Conservation (phyloP, 1,140 invertebrate genomes). For the Solenopsis invicta region DNA sequence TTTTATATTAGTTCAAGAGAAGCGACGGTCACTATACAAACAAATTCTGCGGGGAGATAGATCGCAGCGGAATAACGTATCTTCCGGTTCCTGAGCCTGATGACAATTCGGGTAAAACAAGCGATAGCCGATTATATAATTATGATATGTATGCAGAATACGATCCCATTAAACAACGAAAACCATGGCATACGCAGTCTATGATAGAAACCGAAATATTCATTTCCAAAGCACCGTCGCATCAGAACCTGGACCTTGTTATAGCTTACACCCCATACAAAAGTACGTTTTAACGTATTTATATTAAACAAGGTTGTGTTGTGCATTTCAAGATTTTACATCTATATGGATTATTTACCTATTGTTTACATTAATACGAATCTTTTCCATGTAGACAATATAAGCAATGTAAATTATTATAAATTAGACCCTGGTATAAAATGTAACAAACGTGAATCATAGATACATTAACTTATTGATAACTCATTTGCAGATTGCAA, state of each 20-base stretch:
- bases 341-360: no score
- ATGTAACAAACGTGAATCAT: background rate
- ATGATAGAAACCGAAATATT: slow-evolving; percentile 81
- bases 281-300: slow-evolving; percentile 57
- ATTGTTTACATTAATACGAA: no score
- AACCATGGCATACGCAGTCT: slow-evolving; percentile 30
- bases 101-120: background rate
- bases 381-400: no score
- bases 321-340: no score
- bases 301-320: background rate
- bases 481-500: slow-evolving; percentile 73
- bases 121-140: background rate
- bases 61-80: slow-evolving; percentile 50
- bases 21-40: slow-evolving; percentile 69
- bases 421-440: no score
- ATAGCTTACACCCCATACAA: slow-evolving; percentile 81
- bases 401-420: no score
- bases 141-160: slow-evolving; percentile 38
- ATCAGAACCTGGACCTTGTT: slow-evolving; percentile 75
- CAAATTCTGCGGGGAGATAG: slow-evolving; percentile 77
- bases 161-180: slow-evolving; percentile 57
- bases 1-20: slow-evolving; percentile 77
- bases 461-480: background rate
- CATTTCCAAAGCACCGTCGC: slow-evolving; percentile 74
- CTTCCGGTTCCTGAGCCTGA: slow-evolving; percentile 45